These are phyloP conservation scores for Gasterosteus aculeatus DNA, from an alignment of 2,113 vertebrate genomes.

Conservation along the genomic window DNA sequence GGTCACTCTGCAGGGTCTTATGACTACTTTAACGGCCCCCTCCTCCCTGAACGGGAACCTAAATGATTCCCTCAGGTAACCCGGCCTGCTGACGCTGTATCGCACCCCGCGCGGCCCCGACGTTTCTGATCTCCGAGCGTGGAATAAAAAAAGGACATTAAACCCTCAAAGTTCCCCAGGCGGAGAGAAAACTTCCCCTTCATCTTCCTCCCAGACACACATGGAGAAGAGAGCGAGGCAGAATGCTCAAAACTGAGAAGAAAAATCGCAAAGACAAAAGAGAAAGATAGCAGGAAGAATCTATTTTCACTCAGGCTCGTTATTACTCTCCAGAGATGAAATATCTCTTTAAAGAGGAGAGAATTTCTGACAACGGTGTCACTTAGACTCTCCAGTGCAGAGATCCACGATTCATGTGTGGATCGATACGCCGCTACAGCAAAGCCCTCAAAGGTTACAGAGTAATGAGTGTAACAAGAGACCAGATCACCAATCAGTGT, in stretches of 20 bases:
- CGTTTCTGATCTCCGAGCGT: constrained; percentile 1
- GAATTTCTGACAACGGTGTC: constrained; percentile 18
- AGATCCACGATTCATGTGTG: constrained; percentile 31
- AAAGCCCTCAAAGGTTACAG: constrained; percentile 32
- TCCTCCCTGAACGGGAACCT: background rate
- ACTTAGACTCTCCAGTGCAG: constrained; percentile 18
- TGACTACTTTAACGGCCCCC: constrained; percentile 3
- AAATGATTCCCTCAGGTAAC: constrained; percentile 8
- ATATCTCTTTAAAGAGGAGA: constrained; percentile 2
- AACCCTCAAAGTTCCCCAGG: constrained; percentile 17
- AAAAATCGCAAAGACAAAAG: constrained; percentile 4
- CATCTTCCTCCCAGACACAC: background rate
- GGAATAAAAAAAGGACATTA: constrained; percentile 11
- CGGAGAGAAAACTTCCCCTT: constrained; percentile 3
- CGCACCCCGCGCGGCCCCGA: background rate
- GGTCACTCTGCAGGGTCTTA: background rate
- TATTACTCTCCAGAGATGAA: background rate
- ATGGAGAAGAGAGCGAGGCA: background rate
- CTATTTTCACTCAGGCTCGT: constrained; percentile 16
- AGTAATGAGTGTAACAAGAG: constrained; percentile 3
- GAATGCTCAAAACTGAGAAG: background rate
- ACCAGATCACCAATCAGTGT: background rate
- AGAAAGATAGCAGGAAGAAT: background rate
- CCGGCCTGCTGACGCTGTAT: background rate
- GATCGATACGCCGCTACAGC: constrained; percentile 35